Evolutionary conservation across 1,140 invertebrate species (phyloP).

Genomic region (Eulimnadia texana): DNA sequence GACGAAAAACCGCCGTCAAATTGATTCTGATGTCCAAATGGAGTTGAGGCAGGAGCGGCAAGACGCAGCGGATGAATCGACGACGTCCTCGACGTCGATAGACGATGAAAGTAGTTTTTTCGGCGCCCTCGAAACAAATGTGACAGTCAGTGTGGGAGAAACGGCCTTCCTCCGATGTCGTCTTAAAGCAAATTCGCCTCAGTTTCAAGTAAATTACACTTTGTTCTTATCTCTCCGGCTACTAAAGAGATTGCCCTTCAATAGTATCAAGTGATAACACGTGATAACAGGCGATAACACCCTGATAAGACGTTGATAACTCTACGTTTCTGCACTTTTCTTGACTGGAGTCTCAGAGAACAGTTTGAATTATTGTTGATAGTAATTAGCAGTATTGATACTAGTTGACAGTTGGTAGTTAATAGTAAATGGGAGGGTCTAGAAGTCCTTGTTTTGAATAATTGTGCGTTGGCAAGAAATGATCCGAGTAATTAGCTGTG

Average conservation of each 20-base stretch:
- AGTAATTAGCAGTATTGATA: too few species aligned
- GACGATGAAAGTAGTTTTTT: slow-evolving; percentile 11
- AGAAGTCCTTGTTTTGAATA: too few species aligned
- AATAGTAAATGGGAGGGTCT: too few species aligned
- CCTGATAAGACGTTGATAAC: too few species aligned
- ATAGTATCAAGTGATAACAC: background rate
- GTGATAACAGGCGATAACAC: background rate
- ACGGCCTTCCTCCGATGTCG: slow-evolving; percentile 68
- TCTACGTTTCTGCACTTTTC: too few species aligned
- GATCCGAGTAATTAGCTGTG: too few species aligned
- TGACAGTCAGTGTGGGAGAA: slow-evolving; percentile 65
- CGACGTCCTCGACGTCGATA: background rate
- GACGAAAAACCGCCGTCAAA: background rate
- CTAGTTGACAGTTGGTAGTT: too few species aligned
- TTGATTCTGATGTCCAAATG: background rate
- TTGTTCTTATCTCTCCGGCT: background rate
- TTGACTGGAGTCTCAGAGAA: too few species aligned
- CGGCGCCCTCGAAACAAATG: slow-evolving; percentile 40
- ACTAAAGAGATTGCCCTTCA: background rate
- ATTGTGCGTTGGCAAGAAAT: too few species aligned
- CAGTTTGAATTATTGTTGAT: too few species aligned
- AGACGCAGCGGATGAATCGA: background rate
- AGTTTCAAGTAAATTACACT: slow-evolving; percentile 11
- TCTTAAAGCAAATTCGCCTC: slow-evolving; percentile 27
- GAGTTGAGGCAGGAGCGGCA: background rate